Percentiles rank a stretch among this genome's conserved stretches.
Evolutionary conservation across 2,113 vertebrate species (phyloP).

Genomic region (Microcebus ravelobensis): DNA sequence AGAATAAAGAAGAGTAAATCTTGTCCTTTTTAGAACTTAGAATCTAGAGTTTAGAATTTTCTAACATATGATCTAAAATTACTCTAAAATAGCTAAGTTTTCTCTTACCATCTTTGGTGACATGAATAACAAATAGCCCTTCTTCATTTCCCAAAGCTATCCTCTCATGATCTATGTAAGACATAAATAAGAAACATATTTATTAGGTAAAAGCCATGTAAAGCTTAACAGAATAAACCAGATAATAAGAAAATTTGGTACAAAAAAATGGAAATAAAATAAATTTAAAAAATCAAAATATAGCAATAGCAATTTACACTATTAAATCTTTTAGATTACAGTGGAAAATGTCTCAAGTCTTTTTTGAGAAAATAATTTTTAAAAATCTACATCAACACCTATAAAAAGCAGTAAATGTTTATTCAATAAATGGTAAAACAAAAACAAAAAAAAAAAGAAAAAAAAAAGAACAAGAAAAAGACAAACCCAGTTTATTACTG

Average conservation of each 20-base stretch:
- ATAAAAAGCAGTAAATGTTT: constrained; percentile 38
- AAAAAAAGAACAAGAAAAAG: background rate
- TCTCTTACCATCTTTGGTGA: constrained; percentile 98
- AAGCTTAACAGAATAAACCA: constrained; percentile 44
- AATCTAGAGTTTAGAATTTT: constrained; percentile 18
- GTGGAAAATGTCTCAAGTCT: background rate
- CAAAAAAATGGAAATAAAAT: background rate
- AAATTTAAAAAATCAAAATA: background rate
- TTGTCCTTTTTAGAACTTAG: background rate
- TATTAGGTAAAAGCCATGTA: constrained; percentile 1
- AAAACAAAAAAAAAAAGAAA: background rate
- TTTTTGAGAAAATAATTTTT: background rate
- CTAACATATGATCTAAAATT: constrained; percentile 29
- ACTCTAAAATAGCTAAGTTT: constrained; percentile 23
- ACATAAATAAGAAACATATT: constrained; percentile 54
- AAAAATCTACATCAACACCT: background rate
- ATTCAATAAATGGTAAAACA: background rate
- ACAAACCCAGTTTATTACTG: background rate
- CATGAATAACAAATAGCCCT: constrained; percentile 96
- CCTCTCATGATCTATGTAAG: constrained; percentile 94
- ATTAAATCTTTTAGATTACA: constrained; percentile 2
- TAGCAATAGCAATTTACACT: background rate
- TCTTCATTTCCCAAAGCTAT: constrained; percentile 98
- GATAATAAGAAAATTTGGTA: constrained; percentile 1
- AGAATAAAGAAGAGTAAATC: background rate